Evolutionary conservation across 2,797 vertebrate species (phyloP).

Genomic region (Ptychadena robeensis): DNA sequence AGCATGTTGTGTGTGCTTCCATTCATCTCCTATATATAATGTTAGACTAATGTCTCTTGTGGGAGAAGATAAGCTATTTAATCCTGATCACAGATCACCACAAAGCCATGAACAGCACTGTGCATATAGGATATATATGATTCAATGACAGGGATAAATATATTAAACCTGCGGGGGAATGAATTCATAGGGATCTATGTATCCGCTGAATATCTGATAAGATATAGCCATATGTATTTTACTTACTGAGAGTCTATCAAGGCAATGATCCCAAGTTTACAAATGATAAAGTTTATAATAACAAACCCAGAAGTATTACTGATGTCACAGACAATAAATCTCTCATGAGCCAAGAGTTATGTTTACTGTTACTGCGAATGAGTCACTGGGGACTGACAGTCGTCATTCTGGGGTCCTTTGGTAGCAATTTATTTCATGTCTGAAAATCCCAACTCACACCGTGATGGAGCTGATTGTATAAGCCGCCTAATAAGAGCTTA

Average conservation of each 20-base stretch:
- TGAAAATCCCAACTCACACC: slow-evolving; percentile 47
- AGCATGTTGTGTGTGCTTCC: too few relatives aligned
- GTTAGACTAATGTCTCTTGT: too few relatives aligned
- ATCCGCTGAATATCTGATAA: too few relatives aligned
- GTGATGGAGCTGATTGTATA: slow-evolving; percentile 36
- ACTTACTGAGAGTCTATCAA: background rate
- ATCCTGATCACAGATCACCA: too few relatives aligned
- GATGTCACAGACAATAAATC: slow-evolving; percentile 43
- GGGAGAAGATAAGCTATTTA: too few relatives aligned
- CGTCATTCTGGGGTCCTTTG: slow-evolving; percentile 52
- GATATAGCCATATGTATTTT: too few relatives aligned
- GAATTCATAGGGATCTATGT: too few relatives aligned
- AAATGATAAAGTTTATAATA: slow-evolving; percentile 12
- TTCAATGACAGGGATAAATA: too few relatives aligned
- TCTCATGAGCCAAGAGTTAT: slow-evolving; percentile 45
- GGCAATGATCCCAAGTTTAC: background rate
- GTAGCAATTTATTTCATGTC: slow-evolving; percentile 59
- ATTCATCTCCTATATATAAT: too few relatives aligned
- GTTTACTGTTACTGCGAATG: slow-evolving; percentile 52
- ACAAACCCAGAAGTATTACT: slow-evolving; percentile 7
- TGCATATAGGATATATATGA: too few relatives aligned
- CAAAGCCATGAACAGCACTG: too few relatives aligned
- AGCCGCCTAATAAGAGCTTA: slow-evolving; percentile 44
- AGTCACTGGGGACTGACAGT: slow-evolving; percentile 32
- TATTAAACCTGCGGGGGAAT: too few relatives aligned